Percentiles rank a stretch among this genome's conserved stretches.
phyloP scores from a whole-genome alignment of 2,113 vertebrate genomes.

The Colaptes auratus region DNA sequence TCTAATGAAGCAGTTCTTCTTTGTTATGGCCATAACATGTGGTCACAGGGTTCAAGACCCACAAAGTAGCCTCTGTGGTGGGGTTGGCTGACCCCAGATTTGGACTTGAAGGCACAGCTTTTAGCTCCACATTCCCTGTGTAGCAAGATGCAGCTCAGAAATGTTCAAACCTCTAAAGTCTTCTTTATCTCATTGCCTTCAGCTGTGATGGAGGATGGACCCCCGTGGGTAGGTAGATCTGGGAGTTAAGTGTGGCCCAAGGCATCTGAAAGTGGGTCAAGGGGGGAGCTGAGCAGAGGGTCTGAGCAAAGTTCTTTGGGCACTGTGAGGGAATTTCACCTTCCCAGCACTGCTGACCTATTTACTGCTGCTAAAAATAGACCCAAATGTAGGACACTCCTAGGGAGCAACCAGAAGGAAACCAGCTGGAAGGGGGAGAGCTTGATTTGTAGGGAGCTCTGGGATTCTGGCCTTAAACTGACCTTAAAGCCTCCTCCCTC shows the following conservation, averaged over 20 bases:
- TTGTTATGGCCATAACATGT: neutral
- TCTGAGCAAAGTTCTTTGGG: neutral
- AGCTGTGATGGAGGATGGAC: neutral
- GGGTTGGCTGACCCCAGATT: neutral
- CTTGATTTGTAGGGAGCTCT: neutral
- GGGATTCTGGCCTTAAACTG: neutral
- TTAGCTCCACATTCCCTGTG: neutral
- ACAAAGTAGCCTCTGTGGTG: neutral
- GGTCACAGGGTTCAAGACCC: neutral
- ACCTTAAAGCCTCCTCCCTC: too few species aligned
- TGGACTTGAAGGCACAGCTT: neutral
- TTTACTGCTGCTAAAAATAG: slow-evolving; percentile 55
- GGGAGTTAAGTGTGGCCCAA: neutral
- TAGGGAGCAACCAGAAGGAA: neutral
- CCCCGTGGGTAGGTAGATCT: neutral
- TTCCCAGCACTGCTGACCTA: slow-evolving; percentile 43
- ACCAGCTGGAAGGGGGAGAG: neutral
- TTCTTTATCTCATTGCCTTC: neutral
- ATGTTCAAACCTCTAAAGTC: fast-evolving
- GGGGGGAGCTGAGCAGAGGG: neutral
- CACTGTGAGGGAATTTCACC: neutral
- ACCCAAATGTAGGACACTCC: slow-evolving; percentile 33
- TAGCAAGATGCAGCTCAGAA: neutral
- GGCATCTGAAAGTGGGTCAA: fast-evolving
- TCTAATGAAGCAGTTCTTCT: neutral